phyloP scores from a whole-genome alignment of 2,113 vertebrate species.

The Tachycineta bicolor region DNA sequence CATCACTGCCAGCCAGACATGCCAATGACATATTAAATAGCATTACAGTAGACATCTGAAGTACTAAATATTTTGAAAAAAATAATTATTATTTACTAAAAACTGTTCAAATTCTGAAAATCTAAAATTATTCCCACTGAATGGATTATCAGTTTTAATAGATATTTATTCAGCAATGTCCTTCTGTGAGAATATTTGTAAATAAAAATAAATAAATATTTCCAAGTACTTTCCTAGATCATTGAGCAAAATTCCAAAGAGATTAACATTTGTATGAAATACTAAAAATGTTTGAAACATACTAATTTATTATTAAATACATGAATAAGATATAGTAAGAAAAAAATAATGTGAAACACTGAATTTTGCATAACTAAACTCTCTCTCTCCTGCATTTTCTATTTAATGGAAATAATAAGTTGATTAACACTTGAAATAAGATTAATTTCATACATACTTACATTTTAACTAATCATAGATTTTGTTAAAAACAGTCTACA shows the following conservation, averaged over 20 bases:
- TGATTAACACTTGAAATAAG: neutral
- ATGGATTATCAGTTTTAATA: neutral
- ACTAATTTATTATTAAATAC: neutral
- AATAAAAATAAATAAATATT: neutral
- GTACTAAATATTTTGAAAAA: neutral
- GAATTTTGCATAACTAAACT: neutral
- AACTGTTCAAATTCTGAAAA: neutral
- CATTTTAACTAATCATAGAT: neutral
- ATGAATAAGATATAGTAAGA: neutral
- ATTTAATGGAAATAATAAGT: neutral
- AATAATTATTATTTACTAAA: neutral
- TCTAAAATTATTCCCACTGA: neutral
- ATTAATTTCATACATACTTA: neutral
- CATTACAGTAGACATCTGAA: neutral
- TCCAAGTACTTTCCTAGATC: neutral
- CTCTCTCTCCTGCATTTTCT: neutral
- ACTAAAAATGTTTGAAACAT: neutral
- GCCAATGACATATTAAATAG: neutral
- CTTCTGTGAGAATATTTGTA: neutral
- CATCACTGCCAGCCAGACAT: neutral
- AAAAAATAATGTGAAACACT: neutral
- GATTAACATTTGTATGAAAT: neutral
- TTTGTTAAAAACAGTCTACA: neutral
- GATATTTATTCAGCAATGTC: neutral
- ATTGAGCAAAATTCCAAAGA: neutral